Evolutionary conservation across 2,797 vertebrate species (phyloP), one percentile per base, ranked within the genome.

Genomic region (Pangasius djambal): DNA sequence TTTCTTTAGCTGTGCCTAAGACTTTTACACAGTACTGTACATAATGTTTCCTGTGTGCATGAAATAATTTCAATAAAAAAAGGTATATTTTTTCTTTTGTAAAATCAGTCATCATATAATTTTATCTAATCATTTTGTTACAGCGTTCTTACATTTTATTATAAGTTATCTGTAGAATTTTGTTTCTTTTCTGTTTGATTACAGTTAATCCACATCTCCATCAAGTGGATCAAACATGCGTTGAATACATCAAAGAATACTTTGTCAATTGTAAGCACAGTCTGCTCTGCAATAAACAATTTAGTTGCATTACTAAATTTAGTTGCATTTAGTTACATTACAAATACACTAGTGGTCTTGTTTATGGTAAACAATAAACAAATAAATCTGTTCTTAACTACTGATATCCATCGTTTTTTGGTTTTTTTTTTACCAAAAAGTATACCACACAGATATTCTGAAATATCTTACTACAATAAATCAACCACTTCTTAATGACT

Each of bases 201-300:
- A 87, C 94, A 94, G 94, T 89, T 16, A 91, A 88, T 90, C 90
- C 83, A 90, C 93, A 92, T 92, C 93, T 94, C 92, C 93, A 90
- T 85, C 92, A 91, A 87, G 92, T 94, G 89, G 91, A 95, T 89
- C 92, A 94, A 74, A 94, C 94, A 89, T 95, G 94, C 89, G 89
- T 94, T 87, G 92, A 95, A 91, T 93, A 94, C 92, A 81, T 95
- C 93, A 95, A 95, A 94, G 91, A 94, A 89, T 94, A 92, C 91
- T 92, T 89, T 91, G 89, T 94, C 89, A 93, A 95, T 91, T 94
- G 94, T 94, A 94, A 94, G 94, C 72, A 65, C 59, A 40, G 72
- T 61, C 52, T 69, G 34, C 75, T 81, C n/a, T 85, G 31, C 50
- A 83, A 22, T 83, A 85, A 85, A 70, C 40, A 77, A n/a, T 88